Evolutionary conservation across 2,113 vertebrate genomes (phyloP).

Genomic region (Myotis davidii): DNA sequence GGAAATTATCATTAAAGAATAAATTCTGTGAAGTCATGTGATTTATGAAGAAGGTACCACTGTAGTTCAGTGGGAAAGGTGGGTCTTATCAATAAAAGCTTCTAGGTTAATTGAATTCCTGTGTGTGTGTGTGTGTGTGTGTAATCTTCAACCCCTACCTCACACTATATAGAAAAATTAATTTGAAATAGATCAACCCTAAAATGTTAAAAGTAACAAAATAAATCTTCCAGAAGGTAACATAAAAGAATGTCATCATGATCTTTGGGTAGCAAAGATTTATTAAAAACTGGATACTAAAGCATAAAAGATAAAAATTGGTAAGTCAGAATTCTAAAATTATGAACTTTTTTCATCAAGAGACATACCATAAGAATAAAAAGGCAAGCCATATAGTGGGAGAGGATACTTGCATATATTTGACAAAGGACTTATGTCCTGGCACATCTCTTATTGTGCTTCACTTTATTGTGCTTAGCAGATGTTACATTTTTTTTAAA

Average conservation of each 20-base stretch:
- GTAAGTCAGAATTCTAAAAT: not conserved
- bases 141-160: not conserved
- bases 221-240: not conserved
- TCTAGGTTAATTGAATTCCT: not conserved
- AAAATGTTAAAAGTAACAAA: constrained; percentile 6
- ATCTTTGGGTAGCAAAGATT: not conserved
- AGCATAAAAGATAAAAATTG: not conserved
- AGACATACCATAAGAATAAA: not conserved
- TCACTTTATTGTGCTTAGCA: not conserved
- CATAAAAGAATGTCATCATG: not conserved
- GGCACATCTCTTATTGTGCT: not conserved
- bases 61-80: not conserved
- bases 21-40: not conserved
- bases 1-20: not conserved
- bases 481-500: not conserved
- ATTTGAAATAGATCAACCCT: not conserved
- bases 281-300: not conserved
- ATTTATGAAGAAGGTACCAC: not conserved
- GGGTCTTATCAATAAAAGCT: not conserved
- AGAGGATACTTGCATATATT: not conserved
- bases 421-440: not conserved
- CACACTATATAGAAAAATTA: not conserved
- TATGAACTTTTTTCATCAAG: not conserved
- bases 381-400: not conserved
- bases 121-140: not conserved